Conservation (phyloP, 2,113 vertebrate species). For the Naja naja region DNA sequence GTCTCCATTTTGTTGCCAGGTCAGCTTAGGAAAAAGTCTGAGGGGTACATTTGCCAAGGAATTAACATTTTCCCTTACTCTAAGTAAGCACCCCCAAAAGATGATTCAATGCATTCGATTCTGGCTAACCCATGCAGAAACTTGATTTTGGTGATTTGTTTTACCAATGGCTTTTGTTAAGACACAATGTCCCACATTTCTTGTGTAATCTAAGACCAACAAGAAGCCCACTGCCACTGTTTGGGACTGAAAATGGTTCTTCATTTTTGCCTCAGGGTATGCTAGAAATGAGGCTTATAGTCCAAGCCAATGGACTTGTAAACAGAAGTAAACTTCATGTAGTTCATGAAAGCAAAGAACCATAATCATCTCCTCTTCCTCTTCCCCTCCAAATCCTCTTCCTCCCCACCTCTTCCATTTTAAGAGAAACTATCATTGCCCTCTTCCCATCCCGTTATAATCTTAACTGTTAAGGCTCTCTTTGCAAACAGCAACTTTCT, state of each 20-base stretch:
- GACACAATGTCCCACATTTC: neutral
- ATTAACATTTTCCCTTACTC: neutral
- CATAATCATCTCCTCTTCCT: neutral
- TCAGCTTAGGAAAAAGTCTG: slow-evolving; percentile 31
- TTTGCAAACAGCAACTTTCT: neutral
- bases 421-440: neutral
- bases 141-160: neutral
- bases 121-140: neutral
- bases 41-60: slow-evolving; percentile 29
- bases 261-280: neutral
- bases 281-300: neutral
- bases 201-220: neutral
- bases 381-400: neutral
- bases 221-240: neutral
- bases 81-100: neutral
- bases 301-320: neutral
- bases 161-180: neutral
- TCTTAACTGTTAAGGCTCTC: neutral
- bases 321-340: neutral
- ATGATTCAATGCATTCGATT: neutral
- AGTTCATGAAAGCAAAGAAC: neutral
- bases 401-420: neutral
- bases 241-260: neutral
- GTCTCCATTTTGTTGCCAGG: slow-evolving; percentile 23
- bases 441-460: neutral